Evolutionary conservation across 2,888 invertebrate genomes (phyloP), one percentile per base, ranked within the genome.

Genomic region (Drosophila borealis): DNA sequence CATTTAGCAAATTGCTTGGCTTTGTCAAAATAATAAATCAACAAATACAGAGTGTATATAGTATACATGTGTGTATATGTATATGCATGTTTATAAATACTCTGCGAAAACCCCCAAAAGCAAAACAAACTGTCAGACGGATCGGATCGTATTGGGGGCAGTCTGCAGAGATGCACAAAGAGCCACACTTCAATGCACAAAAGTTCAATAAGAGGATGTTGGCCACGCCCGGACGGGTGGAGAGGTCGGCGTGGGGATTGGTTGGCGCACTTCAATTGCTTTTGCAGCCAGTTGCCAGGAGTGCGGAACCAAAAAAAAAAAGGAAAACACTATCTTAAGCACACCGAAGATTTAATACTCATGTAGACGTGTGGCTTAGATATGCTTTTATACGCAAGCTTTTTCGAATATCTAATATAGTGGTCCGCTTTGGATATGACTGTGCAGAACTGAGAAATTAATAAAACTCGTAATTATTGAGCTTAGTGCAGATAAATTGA

Each of bases 21-120:
- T 87, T 84, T 85, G 85, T 87, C 79, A 81, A 87, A 87, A 84
- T 87, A 84, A 88, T 87, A 84, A 87, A 87, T 84, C 87, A 83
- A 79, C 82, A 85, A 88, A 85, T 79, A 70, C 53, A 45, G 42
- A 17, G 46, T 33, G 34, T 50, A 29, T 21, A 37, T 13, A 49
- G 14, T 57, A 19, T 37, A 41, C 14, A 29, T 37, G 4, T 42
- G 14, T 13, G 14, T 11, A 29, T 13, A n/a, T 34, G 19, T 36
- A 9, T 33, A 19, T 37, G 14, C n/a, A 46, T 55, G 39, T 50
- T 19, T 57, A 64, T 63, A 51, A 59, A 59, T 64, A 49, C 44
- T 54, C 61, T 64, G 44, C 49, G 46, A 54, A 67, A 54, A 72
- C 57, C 50, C 67, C 70, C 54, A 19, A 68, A 57, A 54, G 67